Conservation (phyloP, 1,140 invertebrate genomes). For the Drosophila orena region DNA sequence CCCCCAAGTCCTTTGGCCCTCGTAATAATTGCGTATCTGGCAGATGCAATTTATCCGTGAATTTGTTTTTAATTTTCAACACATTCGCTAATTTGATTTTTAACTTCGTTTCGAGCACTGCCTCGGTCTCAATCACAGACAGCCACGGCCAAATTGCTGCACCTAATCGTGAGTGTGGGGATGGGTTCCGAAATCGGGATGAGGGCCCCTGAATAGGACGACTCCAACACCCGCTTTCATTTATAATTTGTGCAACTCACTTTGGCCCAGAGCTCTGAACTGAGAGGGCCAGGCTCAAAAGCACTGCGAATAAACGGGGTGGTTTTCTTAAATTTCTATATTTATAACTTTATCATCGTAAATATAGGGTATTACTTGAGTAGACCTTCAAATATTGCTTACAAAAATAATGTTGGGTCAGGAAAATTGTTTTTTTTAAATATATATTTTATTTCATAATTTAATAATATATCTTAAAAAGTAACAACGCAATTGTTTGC, state of each 20-base stretch:
- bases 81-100: conserved; percentile 85
- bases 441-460: too few species aligned
- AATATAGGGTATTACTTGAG: background rate
- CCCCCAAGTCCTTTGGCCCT: conserved; percentile 35
- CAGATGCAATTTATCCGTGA: conserved; percentile 85
- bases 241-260: conserved; percentile 81
- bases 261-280: conserved; percentile 49
- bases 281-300: conserved; percentile 7
- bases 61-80: conserved; percentile 85
- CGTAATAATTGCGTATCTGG: conserved; percentile 85
- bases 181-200: conserved; percentile 11
- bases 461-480: too few species aligned
- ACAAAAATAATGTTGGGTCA: too few species aligned
- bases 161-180: conserved; percentile 71
- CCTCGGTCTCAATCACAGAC: conserved; percentile 82
- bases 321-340: too few species aligned
- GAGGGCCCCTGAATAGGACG: conserved; percentile 41
- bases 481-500: too few species aligned
- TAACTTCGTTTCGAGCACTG: conserved; percentile 83
- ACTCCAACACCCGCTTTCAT: conserved; percentile 76
- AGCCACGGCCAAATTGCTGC: conserved; percentile 75
- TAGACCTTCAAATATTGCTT: too few species aligned
- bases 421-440: too few species aligned
- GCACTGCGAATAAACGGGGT: conserved; percentile 5
- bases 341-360: too few species aligned